These are phyloP conservation scores for Nipponacmea schrenckii DNA, from an alignment of 2,888 invertebrate genomes.

Conservation along the genomic window DNA sequence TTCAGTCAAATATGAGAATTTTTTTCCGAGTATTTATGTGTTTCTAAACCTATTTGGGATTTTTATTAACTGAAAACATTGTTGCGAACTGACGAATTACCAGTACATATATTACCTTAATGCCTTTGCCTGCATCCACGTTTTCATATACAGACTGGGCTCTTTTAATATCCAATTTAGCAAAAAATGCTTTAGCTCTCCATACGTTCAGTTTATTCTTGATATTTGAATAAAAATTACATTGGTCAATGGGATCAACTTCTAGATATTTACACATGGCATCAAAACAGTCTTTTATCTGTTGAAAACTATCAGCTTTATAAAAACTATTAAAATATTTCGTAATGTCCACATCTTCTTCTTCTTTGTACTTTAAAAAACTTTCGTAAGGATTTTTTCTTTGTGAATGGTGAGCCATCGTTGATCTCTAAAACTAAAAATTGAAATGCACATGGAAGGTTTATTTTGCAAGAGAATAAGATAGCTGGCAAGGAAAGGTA, in stretches of 20 bases:
- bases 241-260: constrained; percentile 55
- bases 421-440: too few species aligned
- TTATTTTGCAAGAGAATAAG: too few species aligned
- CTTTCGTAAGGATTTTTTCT: too few species aligned
- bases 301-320: constrained; percentile 89
- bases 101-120: constrained; percentile 76
- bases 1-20: too few species aligned
- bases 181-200: constrained; percentile 97
- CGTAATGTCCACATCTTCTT: constrained; percentile 35
- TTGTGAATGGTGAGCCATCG: too few species aligned
- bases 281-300: constrained; percentile 81
- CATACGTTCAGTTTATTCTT: constrained; percentile 76
- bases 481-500: too few species aligned
- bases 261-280: constrained; percentile 82
- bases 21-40: too few species aligned
- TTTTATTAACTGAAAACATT: too few species aligned
- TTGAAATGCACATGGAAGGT: too few species aligned
- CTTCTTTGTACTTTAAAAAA: constrained; percentile 31
- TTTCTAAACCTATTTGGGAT: too few species aligned
- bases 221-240: constrained; percentile 57
- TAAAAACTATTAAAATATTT: constrained; percentile 86
- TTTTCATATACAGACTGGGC: constrained; percentile 91
- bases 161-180: constrained; percentile 92
- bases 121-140: constrained; percentile 83
- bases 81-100: too few species aligned